Conservation (phyloP, 2,113 vertebrate genomes). For the Ictalurus furcatus region DNA sequence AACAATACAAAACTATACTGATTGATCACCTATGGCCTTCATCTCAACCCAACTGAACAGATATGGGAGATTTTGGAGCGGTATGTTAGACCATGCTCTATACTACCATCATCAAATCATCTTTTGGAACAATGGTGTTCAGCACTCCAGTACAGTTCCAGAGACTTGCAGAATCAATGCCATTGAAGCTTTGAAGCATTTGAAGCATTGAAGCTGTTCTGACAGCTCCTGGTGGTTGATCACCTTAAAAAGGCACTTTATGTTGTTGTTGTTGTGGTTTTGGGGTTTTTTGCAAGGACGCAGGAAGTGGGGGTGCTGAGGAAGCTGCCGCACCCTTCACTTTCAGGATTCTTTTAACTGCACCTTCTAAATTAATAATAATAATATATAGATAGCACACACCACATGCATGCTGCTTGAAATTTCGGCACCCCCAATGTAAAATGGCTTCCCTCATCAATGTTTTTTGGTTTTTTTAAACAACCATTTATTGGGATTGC, state of each 20-base stretch:
- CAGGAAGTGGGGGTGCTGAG: neutral
- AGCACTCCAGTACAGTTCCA: neutral
- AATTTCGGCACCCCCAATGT: neutral
- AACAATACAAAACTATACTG: neutral
- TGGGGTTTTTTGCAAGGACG: neutral
- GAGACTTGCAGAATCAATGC: neutral
- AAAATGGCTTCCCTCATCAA: neutral
- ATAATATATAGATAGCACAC: neutral
- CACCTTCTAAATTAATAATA: neutral
- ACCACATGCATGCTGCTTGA: neutral
- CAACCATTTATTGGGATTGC: neutral
- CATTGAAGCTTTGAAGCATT: neutral
- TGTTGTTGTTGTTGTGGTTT: neutral
- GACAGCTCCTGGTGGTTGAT: neutral
- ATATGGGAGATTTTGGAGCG: neutral
- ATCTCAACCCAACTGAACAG: too few species aligned
- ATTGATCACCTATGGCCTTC: neutral
- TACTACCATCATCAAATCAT: neutral
- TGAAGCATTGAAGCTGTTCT: neutral
- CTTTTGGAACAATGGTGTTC: neutral
- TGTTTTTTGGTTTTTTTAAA: neutral
- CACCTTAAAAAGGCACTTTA: neutral
- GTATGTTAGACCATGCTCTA: neutral
- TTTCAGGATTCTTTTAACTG: neutral
- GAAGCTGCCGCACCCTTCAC: neutral